These are phyloP conservation scores for Lutjanus campechanus DNA, from an alignment of 2,797 vertebrate genomes.

Conservation along the genomic window DNA sequence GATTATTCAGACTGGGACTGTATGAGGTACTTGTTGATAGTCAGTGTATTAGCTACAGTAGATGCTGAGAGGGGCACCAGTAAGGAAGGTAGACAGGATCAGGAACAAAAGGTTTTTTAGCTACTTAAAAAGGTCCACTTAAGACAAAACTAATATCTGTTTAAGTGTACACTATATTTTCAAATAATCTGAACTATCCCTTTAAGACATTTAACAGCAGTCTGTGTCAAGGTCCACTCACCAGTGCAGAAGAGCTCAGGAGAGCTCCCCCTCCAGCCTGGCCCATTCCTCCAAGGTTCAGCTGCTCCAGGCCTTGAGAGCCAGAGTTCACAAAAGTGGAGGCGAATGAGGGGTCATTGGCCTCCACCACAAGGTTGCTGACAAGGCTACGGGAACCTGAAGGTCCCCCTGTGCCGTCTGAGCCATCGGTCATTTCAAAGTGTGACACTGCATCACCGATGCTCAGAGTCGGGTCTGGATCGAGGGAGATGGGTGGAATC, in stretches of 20 bases:
- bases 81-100: no score
- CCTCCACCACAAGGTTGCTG: slow-evolving; percentile 83
- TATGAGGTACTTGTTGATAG: no score
- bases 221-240: slow-evolving; percentile 54
- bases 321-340: slow-evolving; percentile 85
- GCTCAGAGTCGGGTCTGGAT: slow-evolving; percentile 89
- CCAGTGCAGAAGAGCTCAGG: slow-evolving; percentile 85
- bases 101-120: no score
- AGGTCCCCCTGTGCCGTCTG: slow-evolving; percentile 73
- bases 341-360: slow-evolving; percentile 86
- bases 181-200: no score
- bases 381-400: slow-evolving; percentile 80
- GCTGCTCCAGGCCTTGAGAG: slow-evolving; percentile 84
- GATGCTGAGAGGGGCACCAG: no score
- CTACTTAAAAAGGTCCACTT: no score
- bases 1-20: no score
- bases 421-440: slow-evolving; percentile 87
- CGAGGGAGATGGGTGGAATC: slow-evolving; percentile 94
- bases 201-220: neutral
- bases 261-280: slow-evolving; percentile 82
- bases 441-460: slow-evolving; percentile 91
- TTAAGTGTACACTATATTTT: no score
- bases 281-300: slow-evolving; percentile 78
- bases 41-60: no score
- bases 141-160: no score